These are phyloP conservation scores for Eulemur coronatus DNA, from an alignment of 2,797 vertebrate genomes.

Conservation along the genomic window DNA sequence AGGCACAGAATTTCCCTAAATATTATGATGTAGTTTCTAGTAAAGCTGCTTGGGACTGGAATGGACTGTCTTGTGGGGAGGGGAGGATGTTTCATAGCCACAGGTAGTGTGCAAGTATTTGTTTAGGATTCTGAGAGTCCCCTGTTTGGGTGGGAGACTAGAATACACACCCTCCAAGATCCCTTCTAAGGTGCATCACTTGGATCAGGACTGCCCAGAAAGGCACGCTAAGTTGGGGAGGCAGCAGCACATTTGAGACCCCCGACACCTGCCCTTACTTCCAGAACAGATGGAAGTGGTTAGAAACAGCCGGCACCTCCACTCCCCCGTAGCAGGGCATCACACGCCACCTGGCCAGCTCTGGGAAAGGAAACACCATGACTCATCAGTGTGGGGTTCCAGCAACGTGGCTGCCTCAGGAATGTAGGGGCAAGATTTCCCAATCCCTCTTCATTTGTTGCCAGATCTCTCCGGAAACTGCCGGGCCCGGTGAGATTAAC, in stretches of 20 bases:
- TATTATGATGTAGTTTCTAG: background rate
- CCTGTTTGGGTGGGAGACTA: background rate
- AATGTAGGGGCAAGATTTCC: conserved; percentile 24
- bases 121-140: background rate
- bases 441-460: conserved; percentile 33
- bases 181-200: background rate
- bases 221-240: background rate
- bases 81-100: no score
- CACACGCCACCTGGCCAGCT: background rate
- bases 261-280: background rate
- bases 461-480: conserved; percentile 40
- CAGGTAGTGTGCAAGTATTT: background rate
- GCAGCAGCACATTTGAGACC: background rate
- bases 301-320: background rate
- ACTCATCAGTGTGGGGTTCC: background rate
- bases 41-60: background rate
- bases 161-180: background rate
- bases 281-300: background rate
- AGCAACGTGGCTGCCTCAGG: background rate
- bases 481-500: background rate
- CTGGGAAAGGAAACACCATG: background rate
- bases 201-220: background rate
- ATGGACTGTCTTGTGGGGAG: background rate
- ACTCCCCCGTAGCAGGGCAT: background rate
- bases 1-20: background rate